Evolutionary conservation across 2,888 invertebrate species (phyloP).

Genomic region (Hyposoter dolosus): DNA sequence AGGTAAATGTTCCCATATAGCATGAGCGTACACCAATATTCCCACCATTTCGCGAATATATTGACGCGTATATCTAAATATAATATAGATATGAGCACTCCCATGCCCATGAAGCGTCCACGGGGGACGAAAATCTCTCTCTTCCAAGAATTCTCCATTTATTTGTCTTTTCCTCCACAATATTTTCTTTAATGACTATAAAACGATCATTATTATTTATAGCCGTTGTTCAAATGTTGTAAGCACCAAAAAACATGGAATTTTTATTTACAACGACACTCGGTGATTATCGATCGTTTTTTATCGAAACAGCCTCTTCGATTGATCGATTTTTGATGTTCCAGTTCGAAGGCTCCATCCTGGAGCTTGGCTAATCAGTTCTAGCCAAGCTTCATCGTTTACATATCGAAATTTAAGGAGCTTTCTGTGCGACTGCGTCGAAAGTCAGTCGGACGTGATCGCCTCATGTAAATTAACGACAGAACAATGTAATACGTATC

Average conservation of each 20-base stretch:
- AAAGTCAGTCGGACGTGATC: background rate
- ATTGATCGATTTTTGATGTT: background rate
- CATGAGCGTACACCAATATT: slow-evolving; percentile 45
- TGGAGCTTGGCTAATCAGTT: background rate
- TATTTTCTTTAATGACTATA: background rate
- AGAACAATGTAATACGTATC: background rate
- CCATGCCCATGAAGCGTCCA: background rate
- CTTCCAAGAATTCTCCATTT: background rate
- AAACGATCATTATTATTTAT: background rate
- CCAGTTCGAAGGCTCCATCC: background rate
- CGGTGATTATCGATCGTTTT: background rate
- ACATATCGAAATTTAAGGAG: background rate
- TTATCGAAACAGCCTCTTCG: background rate
- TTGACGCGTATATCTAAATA: slow-evolving; percentile 24
- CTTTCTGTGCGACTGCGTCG: background rate
- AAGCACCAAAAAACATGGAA: no score
- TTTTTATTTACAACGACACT: no score
- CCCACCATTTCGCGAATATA: slow-evolving; percentile 44
- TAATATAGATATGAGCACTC: background rate
- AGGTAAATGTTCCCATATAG: slow-evolving; percentile 48
- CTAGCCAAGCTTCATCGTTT: background rate
- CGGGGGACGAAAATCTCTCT: background rate
- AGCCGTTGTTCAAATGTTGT: background rate
- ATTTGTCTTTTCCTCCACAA: background rate
- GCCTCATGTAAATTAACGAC: background rate